A percentile compares a stretch with the other conserved stretches of the same genome.
Conservation (phyloP, 2,113 vertebrate genomes). For the Craseonycteris thonglongyai region DNA sequence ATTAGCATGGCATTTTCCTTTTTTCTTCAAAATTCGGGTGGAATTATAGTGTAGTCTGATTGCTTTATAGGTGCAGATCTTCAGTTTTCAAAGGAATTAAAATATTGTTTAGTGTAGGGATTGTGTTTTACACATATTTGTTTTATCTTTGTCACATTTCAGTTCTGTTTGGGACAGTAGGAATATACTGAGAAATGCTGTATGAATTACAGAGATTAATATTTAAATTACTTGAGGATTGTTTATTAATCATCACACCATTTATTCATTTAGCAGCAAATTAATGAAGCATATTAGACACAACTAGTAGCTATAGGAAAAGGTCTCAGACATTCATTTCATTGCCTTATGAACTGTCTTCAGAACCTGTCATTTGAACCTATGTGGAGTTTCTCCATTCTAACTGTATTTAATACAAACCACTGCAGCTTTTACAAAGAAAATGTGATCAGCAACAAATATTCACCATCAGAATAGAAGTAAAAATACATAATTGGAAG, state of each 20-base stretch:
- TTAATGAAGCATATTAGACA: not conserved
- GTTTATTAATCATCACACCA: not conserved
- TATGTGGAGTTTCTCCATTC: not conserved
- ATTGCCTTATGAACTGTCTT: not conserved
- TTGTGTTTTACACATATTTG: not conserved
- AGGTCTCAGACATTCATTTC: not conserved
- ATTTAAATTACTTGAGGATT: not conserved
- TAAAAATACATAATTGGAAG: not conserved
- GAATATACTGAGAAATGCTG: not conserved
- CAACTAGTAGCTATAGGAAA: not conserved
- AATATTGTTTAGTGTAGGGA: not conserved
- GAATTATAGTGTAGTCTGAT: not conserved
- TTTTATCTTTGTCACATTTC: not conserved
- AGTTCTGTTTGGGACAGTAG: not conserved
- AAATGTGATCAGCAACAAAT: slow-evolving; percentile 5
- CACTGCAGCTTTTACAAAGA: not conserved
- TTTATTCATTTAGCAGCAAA: not conserved
- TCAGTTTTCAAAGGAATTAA: not conserved
- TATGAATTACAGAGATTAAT: not conserved
- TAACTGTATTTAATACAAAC: not conserved
- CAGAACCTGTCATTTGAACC: not conserved
- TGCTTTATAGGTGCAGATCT: not conserved
- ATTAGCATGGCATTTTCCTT: not conserved
- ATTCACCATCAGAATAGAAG: not conserved
- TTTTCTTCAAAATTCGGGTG: not conserved